Evolutionary conservation across 2,113 vertebrate genomes (phyloP), one percentile per base, ranked within the genome.

Genomic region (Pontoporia blainvillei): DNA sequence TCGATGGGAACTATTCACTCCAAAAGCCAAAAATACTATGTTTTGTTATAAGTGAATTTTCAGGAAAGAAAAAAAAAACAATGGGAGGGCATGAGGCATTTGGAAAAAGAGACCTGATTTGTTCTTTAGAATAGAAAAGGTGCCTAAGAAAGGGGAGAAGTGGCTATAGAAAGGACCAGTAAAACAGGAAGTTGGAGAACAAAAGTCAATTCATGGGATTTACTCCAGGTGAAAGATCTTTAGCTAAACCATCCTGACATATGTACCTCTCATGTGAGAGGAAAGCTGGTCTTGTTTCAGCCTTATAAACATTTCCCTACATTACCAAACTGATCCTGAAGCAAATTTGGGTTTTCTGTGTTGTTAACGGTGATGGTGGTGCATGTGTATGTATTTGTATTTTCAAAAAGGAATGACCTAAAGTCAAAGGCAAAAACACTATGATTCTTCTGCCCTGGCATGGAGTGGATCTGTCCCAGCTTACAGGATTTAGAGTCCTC

Each of bases 121-220:
- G 36, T 59, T 88, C 78, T 82, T 34, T 66, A 54, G 34, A 91
- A n/a, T 10, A 92, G 52, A 83, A 92, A 82, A 78, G 62, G 59
- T 76, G 8, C 34, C 31, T 94, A 86, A 76, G 36, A 29, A 86
- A 49, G 21, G 14, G 9, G 59, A 90, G 31, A 2, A 54, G 6
- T 14, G 5, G 1, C n/a, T 66, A 20, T 14, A 67, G 20, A 91
- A 95, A 88, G 14, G 17, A 81, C 17, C n/a, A 90, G 52, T 31
- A 71, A 69, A 36, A 79, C 9, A 49, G 18, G 11, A 84, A 0
- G 14, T 25, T 83, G n/a, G 8, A 79, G 41, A 91, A 54, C 0
- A 85, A 72, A 46, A 49, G 25, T 69, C 34, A 76, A 82, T 18
- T 17, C 54, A 39, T 1, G n/a, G 41, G 27, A 90, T 79, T 81